Evolutionary conservation across 2,113 vertebrate genomes (phyloP), one percentile per base, ranked within the genome.

Genomic region (Calonectris borealis): DNA sequence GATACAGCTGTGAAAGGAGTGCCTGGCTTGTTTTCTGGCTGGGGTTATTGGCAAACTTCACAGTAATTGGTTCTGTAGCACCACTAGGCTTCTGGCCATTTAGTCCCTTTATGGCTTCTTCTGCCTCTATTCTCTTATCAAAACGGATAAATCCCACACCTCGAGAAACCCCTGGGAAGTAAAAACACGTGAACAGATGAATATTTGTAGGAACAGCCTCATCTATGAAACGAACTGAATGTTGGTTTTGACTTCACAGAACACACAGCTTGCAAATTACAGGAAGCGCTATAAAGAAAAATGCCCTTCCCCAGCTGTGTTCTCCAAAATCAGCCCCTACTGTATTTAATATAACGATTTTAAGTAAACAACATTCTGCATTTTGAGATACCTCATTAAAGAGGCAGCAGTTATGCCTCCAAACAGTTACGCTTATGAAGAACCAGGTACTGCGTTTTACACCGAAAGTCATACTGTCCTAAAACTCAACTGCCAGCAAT

Each of bases 21-120:
- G 99, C 99, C 98, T 99, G 99, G 98, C 99, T 99, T 98, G 99
- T 99, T 98, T 99, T 99, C 99, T 99, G 99, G 98, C 99, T 99
- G 96, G 99, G 99, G 97, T 99, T 99, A 98, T 99, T 99, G 98
- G 99, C 99, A 97, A 99, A 99, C 98, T 99, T 99, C 98, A 99
- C 99, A 85, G 99, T 99, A 98, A 99, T 99, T 94, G 99, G 99
- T 98, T 99, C 99, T 15, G 99, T 99, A 81, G 99, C 99, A 97
- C 99, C 99, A 27, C 99, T 99, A 96, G 99, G 99, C 98, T 99
- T 99, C 98, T 99, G 99, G 97, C 99, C 99, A 89, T 99, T 99
- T 97, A 99, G 98, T 96, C 99, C 99, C 98, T 99, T 99, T 98
- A 99, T 99, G 98, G 99, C 99, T 98, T 99, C 99, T 98, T 99